Conservation (phyloP, 2,113 vertebrate genomes). For the Sturnira hondurensis region DNA sequence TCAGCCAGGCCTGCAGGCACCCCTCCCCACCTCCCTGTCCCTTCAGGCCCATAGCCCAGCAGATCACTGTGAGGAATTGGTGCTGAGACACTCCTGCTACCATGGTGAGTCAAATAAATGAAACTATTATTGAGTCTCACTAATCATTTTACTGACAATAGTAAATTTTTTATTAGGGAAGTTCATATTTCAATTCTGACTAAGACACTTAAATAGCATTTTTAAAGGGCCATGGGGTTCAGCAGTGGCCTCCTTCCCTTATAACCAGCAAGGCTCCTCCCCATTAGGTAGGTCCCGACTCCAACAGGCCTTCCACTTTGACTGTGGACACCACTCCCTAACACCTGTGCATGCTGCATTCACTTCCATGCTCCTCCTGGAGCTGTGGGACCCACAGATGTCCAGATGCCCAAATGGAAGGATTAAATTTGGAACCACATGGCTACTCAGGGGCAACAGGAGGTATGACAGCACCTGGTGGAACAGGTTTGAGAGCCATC, state of each 20-base stretch:
- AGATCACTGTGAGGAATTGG: fast-evolving
- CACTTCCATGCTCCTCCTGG: fast-evolving
- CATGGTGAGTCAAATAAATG: background rate
- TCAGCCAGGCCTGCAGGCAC: no score
- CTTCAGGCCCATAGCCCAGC: fast-evolving
- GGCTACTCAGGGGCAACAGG: fast-evolving
- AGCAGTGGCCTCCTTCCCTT: no score
- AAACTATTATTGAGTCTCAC: background rate
- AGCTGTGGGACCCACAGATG: background rate
- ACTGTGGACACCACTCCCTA: fast-evolving
- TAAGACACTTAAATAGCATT: background rate
- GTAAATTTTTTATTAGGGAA: background rate
- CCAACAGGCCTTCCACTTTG: background rate
- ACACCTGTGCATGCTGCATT: fast-evolving
- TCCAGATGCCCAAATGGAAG: background rate
- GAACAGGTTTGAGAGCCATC: fast-evolving
- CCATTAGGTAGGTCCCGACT: fast-evolving
- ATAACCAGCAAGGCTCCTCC: background rate
- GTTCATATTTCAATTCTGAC: background rate
- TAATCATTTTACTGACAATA: background rate
- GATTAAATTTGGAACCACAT: fast-evolving
- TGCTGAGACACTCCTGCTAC: fast-evolving
- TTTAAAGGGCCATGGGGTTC: background rate
- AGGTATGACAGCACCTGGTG: fast-evolving
- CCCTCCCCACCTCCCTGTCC: fast-evolving